Evolutionary conservation across 2,797 vertebrate genomes (phyloP).

Genomic region (Mycteria americana): DNA sequence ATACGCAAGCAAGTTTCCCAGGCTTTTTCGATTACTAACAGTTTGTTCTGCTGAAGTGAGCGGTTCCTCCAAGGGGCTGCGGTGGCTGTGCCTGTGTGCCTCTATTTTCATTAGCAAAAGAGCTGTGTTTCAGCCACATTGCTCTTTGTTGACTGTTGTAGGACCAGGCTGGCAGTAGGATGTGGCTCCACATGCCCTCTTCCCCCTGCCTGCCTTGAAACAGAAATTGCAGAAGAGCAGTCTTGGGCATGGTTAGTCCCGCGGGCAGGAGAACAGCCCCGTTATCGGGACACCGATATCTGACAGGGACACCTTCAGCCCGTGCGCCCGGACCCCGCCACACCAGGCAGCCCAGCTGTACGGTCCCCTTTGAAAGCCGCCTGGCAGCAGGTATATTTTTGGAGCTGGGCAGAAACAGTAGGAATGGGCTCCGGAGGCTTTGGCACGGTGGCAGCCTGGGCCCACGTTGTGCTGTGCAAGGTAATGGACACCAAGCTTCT

Average conservation of each 20-base stretch:
- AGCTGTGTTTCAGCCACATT: neutral
- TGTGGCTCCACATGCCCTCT: neutral
- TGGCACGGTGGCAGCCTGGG: neutral
- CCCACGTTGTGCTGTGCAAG: neutral
- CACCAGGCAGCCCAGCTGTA: neutral
- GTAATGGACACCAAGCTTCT: neutral
- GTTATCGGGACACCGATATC: neutral
- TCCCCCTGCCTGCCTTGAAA: neutral
- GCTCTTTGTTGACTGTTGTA: neutral
- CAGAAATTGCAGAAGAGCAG: neutral
- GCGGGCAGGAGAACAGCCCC: accelerated
- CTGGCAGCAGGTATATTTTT: accelerated
- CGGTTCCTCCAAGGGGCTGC: neutral
- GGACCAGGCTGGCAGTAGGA: neutral
- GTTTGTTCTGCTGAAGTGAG: neutral
- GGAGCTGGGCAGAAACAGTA: neutral
- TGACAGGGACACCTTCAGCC: neutral
- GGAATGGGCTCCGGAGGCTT: neutral
- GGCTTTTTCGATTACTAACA: neutral
- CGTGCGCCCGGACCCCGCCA: neutral
- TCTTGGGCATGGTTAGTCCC: neutral
- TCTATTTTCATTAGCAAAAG: neutral
- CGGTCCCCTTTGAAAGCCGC: neutral
- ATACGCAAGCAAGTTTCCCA: neutral
- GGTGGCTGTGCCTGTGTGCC: neutral